phyloP scores from a whole-genome alignment of 2,113 vertebrate species.

The Forbesichthys agassizii region DNA sequence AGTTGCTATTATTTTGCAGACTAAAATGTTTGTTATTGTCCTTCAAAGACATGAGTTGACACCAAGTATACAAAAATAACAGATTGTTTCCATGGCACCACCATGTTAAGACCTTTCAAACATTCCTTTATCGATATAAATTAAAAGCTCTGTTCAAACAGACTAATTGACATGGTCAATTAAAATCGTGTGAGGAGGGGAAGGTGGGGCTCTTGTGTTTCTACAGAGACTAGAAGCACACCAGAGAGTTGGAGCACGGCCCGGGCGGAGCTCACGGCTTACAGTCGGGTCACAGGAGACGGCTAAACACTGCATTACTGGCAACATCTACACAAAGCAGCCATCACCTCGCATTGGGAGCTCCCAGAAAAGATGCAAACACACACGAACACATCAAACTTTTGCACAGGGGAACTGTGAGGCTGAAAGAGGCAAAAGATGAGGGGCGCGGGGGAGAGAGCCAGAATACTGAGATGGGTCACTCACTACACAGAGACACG shows the following conservation, averaged over 20 bases:
- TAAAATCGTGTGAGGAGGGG: background rate
- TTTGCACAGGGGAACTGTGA: constrained; percentile 41
- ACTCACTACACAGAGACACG: constrained; percentile 1
- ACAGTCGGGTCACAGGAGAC: constrained; percentile 19
- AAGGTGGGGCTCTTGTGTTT: background rate
- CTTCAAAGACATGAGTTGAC: too few species aligned
- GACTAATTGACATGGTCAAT: constrained; percentile 22
- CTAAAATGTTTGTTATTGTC: background rate
- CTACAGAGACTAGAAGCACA: background rate
- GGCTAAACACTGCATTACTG: constrained; percentile 24
- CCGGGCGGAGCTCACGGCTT: constrained; percentile 15
- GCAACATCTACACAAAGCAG: constrained; percentile 35
- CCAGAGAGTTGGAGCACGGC: constrained; percentile 17
- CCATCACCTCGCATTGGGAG: constrained; percentile 16
- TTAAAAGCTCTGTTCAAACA: too few species aligned
- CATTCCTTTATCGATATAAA: too few species aligned
- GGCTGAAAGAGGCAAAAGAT: constrained; percentile 31
- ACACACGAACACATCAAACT: constrained; percentile 7
- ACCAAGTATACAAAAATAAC: too few species aligned
- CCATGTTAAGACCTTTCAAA: too few species aligned
- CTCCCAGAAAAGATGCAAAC: constrained; percentile 30
- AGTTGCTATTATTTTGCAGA: background rate
- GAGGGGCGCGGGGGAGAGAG: background rate
- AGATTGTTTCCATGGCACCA: too few species aligned
- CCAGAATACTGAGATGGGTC: constrained; percentile 15